Conservation (phyloP, 1,140 invertebrate species). For the Brachionus calyciflorus region DNA sequence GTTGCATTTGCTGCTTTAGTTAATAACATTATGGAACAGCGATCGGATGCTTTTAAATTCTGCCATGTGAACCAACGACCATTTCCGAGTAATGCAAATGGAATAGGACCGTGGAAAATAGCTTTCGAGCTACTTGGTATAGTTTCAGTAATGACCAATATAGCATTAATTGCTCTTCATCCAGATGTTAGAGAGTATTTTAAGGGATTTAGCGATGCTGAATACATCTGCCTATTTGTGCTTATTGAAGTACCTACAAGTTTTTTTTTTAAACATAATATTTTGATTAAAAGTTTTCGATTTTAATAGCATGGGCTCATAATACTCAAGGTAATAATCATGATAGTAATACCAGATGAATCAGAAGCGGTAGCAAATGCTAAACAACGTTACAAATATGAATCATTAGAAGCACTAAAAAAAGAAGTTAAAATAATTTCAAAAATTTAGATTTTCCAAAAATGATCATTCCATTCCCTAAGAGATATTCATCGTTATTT, state of each 20-base stretch:
- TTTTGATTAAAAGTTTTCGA: not conserved
- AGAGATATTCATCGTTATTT: too few relatives aligned
- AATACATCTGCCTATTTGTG: constrained; percentile 66
- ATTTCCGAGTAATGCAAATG: constrained; percentile 79
- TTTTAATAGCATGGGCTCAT: not conserved
- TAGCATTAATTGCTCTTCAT: constrained; percentile 87
- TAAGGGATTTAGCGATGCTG: constrained; percentile 51
- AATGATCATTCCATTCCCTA: too few relatives aligned
- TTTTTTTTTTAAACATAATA: not conserved
- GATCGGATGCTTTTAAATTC: constrained; percentile 90
- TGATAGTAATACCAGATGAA: not conserved
- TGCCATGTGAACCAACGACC: constrained; percentile 89
- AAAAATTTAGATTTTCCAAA: too few relatives aligned
- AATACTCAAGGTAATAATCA: not conserved
- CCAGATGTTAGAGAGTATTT: constrained; percentile 70
- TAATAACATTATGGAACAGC: constrained; percentile 89
- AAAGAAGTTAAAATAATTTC: not conserved
- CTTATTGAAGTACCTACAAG: constrained; percentile 65
- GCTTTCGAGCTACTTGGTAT: constrained; percentile 85
- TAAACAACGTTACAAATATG: not conserved
- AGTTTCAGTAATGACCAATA: constrained; percentile 85
- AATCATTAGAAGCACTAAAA: constrained; percentile 13
- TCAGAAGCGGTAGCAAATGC: not conserved
- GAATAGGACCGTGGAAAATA: constrained; percentile 83
- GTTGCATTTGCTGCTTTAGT: constrained; percentile 86